A percentile compares a stretch with the other conserved stretches of the same genome.
Conservation (phyloP, 1,140 invertebrate species). For the Scaptomyza hsui region DNA sequence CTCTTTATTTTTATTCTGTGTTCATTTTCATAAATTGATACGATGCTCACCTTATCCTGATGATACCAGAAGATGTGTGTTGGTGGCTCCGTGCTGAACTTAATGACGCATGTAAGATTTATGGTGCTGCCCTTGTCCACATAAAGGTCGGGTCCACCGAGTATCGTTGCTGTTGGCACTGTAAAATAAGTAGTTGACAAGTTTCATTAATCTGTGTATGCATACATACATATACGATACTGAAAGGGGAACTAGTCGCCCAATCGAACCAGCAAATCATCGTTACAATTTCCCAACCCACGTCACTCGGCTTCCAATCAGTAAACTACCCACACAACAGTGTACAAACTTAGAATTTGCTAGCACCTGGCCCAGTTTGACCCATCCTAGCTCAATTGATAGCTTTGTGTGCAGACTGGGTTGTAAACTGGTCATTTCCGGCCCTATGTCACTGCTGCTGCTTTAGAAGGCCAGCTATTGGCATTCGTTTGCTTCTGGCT, state of each 20-base stretch:
- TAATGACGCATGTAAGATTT: slow-evolving; percentile 95
- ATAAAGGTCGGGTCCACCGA: slow-evolving; percentile 94
- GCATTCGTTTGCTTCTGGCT: neutral
- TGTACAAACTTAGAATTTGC: slow-evolving; percentile 13
- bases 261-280: slow-evolving; percentile 26
- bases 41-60: slow-evolving; percentile 90
- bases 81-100: slow-evolving; percentile 94
- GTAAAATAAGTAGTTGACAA: slow-evolving; percentile 51
- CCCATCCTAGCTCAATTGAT: slow-evolving; percentile 14
- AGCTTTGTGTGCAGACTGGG: slow-evolving; percentile 1
- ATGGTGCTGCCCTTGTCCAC: slow-evolving; percentile 94
- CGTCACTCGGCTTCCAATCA: slow-evolving; percentile 41
- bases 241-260: neutral
- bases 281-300: slow-evolving; percentile 22
- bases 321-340: slow-evolving; percentile 10
- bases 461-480: neutral
- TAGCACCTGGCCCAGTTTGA: slow-evolving; percentile 28
- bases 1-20: neutral
- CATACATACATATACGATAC: neutral
- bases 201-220: neutral
- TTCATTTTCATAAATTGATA: slow-evolving; percentile 45
- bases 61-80: slow-evolving; percentile 97
- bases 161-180: slow-evolving; percentile 94
- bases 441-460: neutral
- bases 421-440: slow-evolving; percentile 12